A percentile compares a stretch with the other conserved stretches of the same genome.
Evolutionary conservation across 2,797 vertebrate genomes (phyloP).

Genomic region (Platyrinchus mystaceus): DNA sequence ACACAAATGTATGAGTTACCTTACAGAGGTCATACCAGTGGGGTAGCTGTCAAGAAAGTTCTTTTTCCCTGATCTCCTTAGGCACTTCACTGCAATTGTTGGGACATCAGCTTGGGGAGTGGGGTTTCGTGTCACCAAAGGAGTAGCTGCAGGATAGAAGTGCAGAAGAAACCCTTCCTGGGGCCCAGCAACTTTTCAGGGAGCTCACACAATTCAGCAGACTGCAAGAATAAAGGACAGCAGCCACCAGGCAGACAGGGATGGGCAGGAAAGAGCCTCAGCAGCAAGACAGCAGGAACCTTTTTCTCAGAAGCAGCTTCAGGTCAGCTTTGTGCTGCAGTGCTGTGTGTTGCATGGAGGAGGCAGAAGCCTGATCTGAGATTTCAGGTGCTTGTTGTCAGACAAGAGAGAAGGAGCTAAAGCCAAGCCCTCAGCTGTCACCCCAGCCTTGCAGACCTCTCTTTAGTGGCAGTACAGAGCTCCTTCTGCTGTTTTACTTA

Average conservation of each 20-base stretch:
- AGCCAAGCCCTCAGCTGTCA: neutral
- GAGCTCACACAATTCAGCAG: neutral
- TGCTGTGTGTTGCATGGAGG: neutral
- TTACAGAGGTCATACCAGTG: neutral
- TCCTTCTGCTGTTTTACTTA: neutral
- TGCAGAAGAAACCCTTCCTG: neutral
- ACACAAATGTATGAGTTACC: accelerated
- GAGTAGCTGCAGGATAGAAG: neutral
- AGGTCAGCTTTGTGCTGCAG: neutral
- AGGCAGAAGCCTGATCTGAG: neutral
- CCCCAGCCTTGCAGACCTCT: neutral
- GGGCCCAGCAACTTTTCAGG: neutral
- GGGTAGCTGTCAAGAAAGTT: neutral
- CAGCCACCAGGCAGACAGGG: neutral
- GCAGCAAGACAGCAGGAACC: neutral
- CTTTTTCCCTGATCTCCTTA: neutral
- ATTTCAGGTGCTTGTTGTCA: neutral
- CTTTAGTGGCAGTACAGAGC: neutral
- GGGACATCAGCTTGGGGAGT: neutral
- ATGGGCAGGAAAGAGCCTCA: neutral
- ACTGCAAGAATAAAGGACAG: neutral
- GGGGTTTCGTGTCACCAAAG: neutral
- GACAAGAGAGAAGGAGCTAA: neutral
- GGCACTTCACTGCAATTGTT: neutral
- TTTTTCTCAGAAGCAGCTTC: neutral